These are phyloP conservation scores for Rhadina sibilatrix DNA, from an alignment of 2,113 vertebrate genomes.

Conservation along the genomic window DNA sequence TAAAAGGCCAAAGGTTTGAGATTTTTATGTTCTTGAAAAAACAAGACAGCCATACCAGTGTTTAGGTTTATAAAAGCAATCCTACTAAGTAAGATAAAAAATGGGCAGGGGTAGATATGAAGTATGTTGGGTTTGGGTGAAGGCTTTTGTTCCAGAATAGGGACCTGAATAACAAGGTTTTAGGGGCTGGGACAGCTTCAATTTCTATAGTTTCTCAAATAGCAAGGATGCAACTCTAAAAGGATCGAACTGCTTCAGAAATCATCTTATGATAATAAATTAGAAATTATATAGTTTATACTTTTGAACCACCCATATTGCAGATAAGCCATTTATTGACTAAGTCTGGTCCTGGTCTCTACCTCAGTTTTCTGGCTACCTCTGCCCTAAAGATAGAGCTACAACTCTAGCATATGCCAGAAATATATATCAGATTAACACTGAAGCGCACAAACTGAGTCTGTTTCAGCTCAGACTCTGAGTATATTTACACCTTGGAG, in stretches of 20 bases:
- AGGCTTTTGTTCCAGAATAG: not conserved
- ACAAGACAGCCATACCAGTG: not conserved
- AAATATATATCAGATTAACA: not conserved
- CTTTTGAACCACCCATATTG: not conserved
- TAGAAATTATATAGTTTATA: not conserved
- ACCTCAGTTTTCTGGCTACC: not conserved
- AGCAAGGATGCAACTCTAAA: not conserved
- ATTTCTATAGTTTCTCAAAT: not conserved
- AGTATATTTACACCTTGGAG: not conserved
- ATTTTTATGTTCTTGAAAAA: conserved; percentile 15
- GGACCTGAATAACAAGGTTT: not conserved
- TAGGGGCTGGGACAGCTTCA: not conserved
- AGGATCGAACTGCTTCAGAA: not conserved
- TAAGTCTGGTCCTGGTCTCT: not conserved
- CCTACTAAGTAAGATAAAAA: not conserved
- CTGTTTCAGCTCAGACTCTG: not conserved
- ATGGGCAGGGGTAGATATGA: not conserved
- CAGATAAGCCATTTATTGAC: not conserved
- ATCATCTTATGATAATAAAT: not conserved
- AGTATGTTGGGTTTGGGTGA: not conserved
- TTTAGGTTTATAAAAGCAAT: not conserved
- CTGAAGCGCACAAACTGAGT: not conserved
- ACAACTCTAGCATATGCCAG: not conserved
- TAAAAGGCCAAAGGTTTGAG: not conserved
- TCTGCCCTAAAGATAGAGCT: not conserved